Percentiles rank a stretch among this genome's conserved stretches.
These are phyloP conservation scores for Oncopodura yosiiana DNA, from an alignment of 1,140 invertebrate species.

Conservation along the genomic window DNA sequence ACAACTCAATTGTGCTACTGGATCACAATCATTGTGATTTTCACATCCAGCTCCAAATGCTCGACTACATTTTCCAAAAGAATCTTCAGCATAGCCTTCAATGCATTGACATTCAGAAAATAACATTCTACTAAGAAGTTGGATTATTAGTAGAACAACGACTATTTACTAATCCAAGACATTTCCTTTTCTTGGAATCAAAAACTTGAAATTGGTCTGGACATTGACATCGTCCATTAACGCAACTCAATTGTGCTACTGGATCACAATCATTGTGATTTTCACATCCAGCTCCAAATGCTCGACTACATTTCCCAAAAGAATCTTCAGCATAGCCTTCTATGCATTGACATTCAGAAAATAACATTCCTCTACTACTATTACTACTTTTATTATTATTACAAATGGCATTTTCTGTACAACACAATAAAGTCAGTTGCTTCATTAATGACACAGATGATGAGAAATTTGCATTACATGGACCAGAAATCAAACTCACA, in stretches of 20 bases:
- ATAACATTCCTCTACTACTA: too few relatives aligned
- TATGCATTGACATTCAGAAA: too few relatives aligned
- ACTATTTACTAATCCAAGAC: constrained; percentile 8
- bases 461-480: too few relatives aligned
- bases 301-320: constrained; percentile 7
- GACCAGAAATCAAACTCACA: constrained; percentile 5
- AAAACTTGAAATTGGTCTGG: constrained; percentile 5
- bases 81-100: constrained; percentile 9
- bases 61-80: constrained; percentile 5
- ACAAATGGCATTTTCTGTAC: too few relatives aligned
- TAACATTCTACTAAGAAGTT: too few relatives aligned
- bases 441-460: too few relatives aligned
- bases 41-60: constrained; percentile 2
- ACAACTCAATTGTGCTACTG: constrained; percentile 6
- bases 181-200: background rate
- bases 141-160: background rate
- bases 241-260: constrained; percentile 5
- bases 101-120: too few relatives aligned
- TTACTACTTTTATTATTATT: too few relatives aligned
- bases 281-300: constrained; percentile 1
- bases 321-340: constrained; percentile 9
- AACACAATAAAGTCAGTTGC: too few relatives aligned
- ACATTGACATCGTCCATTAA: constrained; percentile 13
- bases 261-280: constrained; percentile 12
- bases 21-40: constrained; percentile 12